phyloP scores from a whole-genome alignment of 2,888 invertebrate genomes.

The Nudaria mundana region DNA sequence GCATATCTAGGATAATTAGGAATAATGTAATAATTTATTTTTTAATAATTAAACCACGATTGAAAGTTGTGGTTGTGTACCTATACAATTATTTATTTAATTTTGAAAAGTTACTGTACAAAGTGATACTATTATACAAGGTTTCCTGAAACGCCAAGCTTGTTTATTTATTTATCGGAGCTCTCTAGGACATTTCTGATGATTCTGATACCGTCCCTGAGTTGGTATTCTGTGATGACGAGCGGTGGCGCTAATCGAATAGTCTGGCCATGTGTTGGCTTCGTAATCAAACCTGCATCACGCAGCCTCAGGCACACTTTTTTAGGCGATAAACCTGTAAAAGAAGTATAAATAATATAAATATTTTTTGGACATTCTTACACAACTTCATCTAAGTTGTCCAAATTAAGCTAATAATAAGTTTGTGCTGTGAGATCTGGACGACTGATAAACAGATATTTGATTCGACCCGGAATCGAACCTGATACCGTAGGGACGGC shows the following conservation, averaged over 20 bases:
- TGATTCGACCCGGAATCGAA: too few relatives aligned
- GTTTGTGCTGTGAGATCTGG: too few relatives aligned
- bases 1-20: too few relatives aligned
- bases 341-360: neutral
- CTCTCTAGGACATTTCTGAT: conserved; percentile 84
- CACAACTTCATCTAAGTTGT: too few relatives aligned
- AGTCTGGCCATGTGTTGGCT: conserved; percentile 97
- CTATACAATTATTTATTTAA: neutral
- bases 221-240: conserved; percentile 90
- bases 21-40: too few relatives aligned
- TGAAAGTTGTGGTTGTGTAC: too few relatives aligned
- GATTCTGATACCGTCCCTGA: conserved; percentile 88
- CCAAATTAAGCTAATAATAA: too few relatives aligned
- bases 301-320: conserved; percentile 93
- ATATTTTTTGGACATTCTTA: too few relatives aligned
- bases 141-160: neutral
- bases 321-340: conserved; percentile 91
- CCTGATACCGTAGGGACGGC: too few relatives aligned
- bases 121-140: too few relatives aligned
- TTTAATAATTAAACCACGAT: too few relatives aligned
- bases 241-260: conserved; percentile 98
- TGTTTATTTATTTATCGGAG: conserved; percentile 40
- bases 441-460: too few relatives aligned
- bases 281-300: conserved; percentile 95
- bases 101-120: neutral